These are phyloP conservation scores for Siphamia tubifer DNA, from an alignment of 2,113 vertebrate species.

Conservation along the genomic window DNA sequence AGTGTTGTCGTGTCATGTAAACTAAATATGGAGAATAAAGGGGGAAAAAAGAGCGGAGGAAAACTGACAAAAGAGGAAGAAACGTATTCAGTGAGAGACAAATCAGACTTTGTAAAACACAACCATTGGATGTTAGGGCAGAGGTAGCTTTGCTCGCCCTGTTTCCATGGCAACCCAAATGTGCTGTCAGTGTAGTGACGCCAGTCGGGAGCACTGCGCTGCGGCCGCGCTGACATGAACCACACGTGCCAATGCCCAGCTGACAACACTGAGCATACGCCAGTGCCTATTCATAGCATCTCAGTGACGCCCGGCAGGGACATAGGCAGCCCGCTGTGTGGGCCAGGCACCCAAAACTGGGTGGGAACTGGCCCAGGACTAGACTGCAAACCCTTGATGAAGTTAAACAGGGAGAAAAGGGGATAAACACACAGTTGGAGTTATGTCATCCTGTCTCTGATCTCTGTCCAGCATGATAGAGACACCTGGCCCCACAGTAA, in stretches of 20 bases:
- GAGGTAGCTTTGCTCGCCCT: conserved; percentile 64
- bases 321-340: conserved; percentile 30
- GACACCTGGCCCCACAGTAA: conserved; percentile 33
- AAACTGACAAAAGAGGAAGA: background rate
- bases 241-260: conserved; percentile 66
- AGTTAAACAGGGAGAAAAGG: background rate
- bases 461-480: conserved; percentile 45
- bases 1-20: conserved; percentile 13
- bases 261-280: conserved; percentile 59
- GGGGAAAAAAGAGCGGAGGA: background rate
- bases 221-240: conserved; percentile 57
- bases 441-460: conserved; percentile 43
- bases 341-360: conserved; percentile 21
- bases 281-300: conserved; percentile 78
- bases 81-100: background rate
- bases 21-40: background rate
- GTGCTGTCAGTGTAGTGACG: conserved; percentile 74
- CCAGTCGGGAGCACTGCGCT: conserved; percentile 52
- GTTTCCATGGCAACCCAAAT: conserved; percentile 81
- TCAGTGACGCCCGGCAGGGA: conserved; percentile 53
- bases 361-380: background rate
- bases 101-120: conserved; percentile 41
- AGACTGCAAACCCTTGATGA: conserved; percentile 7
- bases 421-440: background rate
- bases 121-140: conserved; percentile 59